Evolutionary conservation across 1,140 invertebrate species (phyloP).

Genomic region (Platorchestia sp.): DNA sequence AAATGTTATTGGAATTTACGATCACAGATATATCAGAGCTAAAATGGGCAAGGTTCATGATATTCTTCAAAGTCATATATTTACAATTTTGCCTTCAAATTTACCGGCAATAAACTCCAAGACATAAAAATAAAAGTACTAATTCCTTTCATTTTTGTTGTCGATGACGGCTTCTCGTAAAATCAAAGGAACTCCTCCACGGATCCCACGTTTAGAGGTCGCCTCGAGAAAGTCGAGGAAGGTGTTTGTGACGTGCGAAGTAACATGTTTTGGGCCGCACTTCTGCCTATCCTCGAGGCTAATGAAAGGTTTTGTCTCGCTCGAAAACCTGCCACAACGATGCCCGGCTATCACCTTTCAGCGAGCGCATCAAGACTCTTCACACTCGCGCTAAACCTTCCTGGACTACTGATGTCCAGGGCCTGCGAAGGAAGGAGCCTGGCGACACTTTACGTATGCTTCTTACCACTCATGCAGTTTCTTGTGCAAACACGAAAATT

Average conservation of each 20-base stretch:
- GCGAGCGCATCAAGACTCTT: neutral
- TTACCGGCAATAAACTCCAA: neutral
- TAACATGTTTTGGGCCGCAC: constrained; percentile 49
- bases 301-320: constrained; percentile 22
- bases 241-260: constrained; percentile 55
- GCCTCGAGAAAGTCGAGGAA: neutral
- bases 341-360: neutral
- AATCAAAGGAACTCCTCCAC: neutral
- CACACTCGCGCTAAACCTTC: neutral
- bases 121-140: neutral
- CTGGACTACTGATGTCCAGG: neutral
- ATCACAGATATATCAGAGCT: too few relatives aligned
- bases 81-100: too few relatives aligned
- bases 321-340: constrained; percentile 4
- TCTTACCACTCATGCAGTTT: too few relatives aligned
- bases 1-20: too few relatives aligned
- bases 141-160: neutral
- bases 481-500: too few relatives aligned
- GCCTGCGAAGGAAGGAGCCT: neutral
- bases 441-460: too few relatives aligned
- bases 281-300: constrained; percentile 34
- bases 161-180: neutral
- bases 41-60: too few relatives aligned
- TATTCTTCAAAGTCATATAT: too few relatives aligned
- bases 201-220: neutral